Evolutionary conservation across 2,113 vertebrate species (phyloP), one percentile per base, ranked within the genome.

Genomic region (Cariama cristata): DNA sequence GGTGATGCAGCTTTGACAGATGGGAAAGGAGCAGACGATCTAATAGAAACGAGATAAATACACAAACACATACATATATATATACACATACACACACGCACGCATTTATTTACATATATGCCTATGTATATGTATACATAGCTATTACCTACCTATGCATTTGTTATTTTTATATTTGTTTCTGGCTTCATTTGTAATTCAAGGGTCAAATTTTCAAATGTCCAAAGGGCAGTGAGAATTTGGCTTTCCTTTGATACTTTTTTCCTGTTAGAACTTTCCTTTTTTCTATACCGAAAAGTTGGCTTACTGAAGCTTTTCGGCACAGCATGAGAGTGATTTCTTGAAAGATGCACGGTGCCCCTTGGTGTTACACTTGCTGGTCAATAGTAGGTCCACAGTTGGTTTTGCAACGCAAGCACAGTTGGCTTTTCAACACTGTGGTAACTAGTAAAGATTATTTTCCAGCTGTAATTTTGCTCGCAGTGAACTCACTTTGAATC

Each of bases 51-150:
- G 24, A 68, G 27, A 59, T 18, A 59, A 66, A 63, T 40, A 28
- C 12, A 74, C 7, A 63, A 3, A 47, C 4, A 32, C 3, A 21
- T 7, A 20, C 4, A 32, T 3, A 24, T 27, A 14, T 8, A 14
- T 10, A 28, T 10, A 30, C 1, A n/a, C 2, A 42, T 6, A 40
- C 4, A 49, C 12, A 19, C 23, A 33, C 4, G 8, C 8, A 38
- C 38, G 38, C 38, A 38, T 38, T 38, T 38, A 38, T 38, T 38
- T 38, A 38, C 38, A 38, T 38, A 38, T 38, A 38, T 38, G 38
- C 38, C 38, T 38, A 38, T 38, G 8, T 38, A 38, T 38, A 18
- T 15, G 3, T 9, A n/a, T 49, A 20, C 14, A 45, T 5, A 60
- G 7, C n/a, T 52, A 21, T 45, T 62, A 42, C 15, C 20, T 86